phyloP scores from a whole-genome alignment of 2,888 invertebrate species.

The Lacanobia oleracea region DNA sequence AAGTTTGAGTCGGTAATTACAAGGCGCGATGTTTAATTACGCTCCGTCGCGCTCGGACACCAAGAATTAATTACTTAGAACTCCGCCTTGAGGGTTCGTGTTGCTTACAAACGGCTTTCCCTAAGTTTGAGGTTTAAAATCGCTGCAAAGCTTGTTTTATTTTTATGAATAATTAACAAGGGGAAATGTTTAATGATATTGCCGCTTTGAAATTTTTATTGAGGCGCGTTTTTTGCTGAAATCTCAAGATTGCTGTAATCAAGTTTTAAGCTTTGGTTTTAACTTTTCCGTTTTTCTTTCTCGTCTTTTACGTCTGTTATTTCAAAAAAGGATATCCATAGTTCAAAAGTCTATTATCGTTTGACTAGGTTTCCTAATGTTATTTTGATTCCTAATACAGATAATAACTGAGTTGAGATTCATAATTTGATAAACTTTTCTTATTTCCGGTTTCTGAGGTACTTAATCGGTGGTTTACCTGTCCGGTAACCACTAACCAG shows the following conservation, averaged over 20 bases:
- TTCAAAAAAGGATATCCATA: neutral
- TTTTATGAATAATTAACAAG: constrained; percentile 70
- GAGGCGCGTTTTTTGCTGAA: constrained; percentile 39
- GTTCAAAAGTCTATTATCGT: neutral
- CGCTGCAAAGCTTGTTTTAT: constrained; percentile 60
- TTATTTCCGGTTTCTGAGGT: too few species aligned
- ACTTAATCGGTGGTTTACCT: too few species aligned
- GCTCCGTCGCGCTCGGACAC: constrained; percentile 82
- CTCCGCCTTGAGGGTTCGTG: constrained; percentile 76
- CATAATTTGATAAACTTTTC: neutral
- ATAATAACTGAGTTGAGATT: neutral
- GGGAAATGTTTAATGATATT: constrained; percentile 68
- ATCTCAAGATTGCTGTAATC: constrained; percentile 33
- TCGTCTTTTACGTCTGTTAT: constrained; percentile 1
- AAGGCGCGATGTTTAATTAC: constrained; percentile 90
- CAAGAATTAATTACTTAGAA: constrained; percentile 85
- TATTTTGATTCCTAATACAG: neutral
- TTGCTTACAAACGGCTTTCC: constrained; percentile 72
- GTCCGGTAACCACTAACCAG: too few species aligned
- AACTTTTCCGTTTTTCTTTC: constrained; percentile 2
- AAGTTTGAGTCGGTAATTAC: constrained; percentile 86
- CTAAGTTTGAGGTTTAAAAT: constrained; percentile 59
- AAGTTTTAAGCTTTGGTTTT: constrained; percentile 37
- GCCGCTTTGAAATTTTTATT: constrained; percentile 55
- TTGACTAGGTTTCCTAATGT: neutral